These are phyloP conservation scores for Idaea straminata DNA, from an alignment of 2,888 invertebrate species.

Conservation along the genomic window DNA sequence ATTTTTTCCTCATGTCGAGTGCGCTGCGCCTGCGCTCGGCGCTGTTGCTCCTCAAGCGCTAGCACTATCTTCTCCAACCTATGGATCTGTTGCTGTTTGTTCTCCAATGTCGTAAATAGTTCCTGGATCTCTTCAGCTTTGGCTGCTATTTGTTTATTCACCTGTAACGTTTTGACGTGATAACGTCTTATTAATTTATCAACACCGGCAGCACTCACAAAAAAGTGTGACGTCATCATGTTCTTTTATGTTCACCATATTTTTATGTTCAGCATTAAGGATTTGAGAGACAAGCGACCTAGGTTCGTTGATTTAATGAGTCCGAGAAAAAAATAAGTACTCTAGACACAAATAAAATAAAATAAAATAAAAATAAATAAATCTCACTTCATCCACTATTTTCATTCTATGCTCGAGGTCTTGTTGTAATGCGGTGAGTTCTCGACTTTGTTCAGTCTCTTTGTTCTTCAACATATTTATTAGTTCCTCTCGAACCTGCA, in stretches of 20 bases:
- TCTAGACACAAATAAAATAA: slow-evolving; percentile 14
- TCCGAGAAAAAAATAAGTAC: slow-evolving; percentile 3
- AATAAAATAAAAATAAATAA: slow-evolving; percentile 24
- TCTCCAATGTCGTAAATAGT: slow-evolving; percentile 72
- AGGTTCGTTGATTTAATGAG: background rate
- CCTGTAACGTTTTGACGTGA: slow-evolving; percentile 39
- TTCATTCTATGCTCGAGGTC: slow-evolving; percentile 72
- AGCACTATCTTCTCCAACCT: slow-evolving; percentile 78
- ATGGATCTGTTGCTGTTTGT: slow-evolving; percentile 78
- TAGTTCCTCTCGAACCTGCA: slow-evolving; percentile 80
- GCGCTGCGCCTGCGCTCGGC: slow-evolving; percentile 79
- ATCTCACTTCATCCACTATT: slow-evolving; percentile 73
- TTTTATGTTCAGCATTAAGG: background rate
- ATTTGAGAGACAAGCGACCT: background rate
- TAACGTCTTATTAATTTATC: background rate
- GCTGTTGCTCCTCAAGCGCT: slow-evolving; percentile 79
- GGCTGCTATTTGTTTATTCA: slow-evolving; percentile 73
- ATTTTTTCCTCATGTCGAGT: slow-evolving; percentile 80
- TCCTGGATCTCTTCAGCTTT: slow-evolving; percentile 77
- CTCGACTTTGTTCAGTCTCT: slow-evolving; percentile 75
- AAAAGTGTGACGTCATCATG: no score
- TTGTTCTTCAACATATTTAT: slow-evolving; percentile 81
- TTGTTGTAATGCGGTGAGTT: slow-evolving; percentile 61
- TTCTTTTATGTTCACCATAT: no score
- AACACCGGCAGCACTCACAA: no score